Evolutionary conservation across 1,140 invertebrate genomes (phyloP).

Genomic region (Whitmania pigra): DNA sequence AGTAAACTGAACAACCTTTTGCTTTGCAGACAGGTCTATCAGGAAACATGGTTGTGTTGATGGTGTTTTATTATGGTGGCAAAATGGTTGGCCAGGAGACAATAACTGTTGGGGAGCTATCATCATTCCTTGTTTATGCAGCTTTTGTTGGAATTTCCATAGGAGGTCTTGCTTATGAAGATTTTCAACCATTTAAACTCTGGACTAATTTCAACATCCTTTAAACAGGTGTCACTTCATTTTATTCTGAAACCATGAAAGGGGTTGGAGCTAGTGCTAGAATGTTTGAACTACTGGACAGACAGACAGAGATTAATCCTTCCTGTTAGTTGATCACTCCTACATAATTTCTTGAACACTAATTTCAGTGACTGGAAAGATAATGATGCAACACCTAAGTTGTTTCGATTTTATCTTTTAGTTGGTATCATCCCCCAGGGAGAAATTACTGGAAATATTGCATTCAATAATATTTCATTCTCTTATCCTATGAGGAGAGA

Average conservation of each 20-base stretch:
- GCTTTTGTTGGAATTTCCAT: conserved; percentile 81
- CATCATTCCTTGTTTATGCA: conserved; percentile 79
- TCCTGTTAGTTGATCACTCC: background rate
- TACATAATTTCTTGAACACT: too few species aligned
- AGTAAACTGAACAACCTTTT: too few species aligned
- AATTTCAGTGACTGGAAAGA: too few species aligned
- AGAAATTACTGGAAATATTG: conserved; percentile 41
- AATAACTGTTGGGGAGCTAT: conserved; percentile 75
- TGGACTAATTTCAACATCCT: conserved; percentile 11
- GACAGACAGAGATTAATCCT: conserved; percentile 34
- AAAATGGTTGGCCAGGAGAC: conserved; percentile 65
- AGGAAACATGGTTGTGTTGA: conserved; percentile 78
- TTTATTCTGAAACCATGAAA: conserved; percentile 84
- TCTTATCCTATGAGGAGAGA: conserved; percentile 48
- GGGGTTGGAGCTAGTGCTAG: conserved; percentile 76
- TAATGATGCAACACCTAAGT: background rate
- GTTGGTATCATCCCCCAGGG: conserved; percentile 47
- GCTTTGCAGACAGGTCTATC: conserved; percentile 66
- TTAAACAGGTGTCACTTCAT: conserved; percentile 59
- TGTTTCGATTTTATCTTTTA: conserved; percentile 25
- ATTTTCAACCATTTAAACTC: background rate
- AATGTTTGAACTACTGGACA: conserved; percentile 77
- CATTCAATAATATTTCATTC: conserved; percentile 47
- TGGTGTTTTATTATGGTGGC: conserved; percentile 85
- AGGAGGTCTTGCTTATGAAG: conserved; percentile 40